Evolutionary conservation across 2,888 invertebrate species (phyloP), one percentile per base, ranked within the genome.

Genomic region (Strigamia crassipes): DNA sequence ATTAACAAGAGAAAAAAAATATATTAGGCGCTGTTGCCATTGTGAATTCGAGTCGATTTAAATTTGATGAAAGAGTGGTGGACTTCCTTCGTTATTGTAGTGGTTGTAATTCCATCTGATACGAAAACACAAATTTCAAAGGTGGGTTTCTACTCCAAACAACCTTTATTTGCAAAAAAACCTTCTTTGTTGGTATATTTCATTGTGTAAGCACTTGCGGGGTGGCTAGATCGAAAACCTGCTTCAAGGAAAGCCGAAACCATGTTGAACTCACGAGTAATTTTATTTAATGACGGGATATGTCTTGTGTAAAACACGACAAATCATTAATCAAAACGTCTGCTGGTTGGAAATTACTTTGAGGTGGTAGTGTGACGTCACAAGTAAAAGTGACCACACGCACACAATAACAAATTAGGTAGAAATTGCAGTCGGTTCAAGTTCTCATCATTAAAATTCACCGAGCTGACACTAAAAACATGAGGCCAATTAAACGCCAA

Each of bases 241-340:
- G 73, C 73, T 73, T n/a, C 31, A 27, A 23, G 23, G 61, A 73
- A 73, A 31, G 73, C 0, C 13, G n/a, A 73, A 73, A 73, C 23
- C 73, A 73, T 15, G 73, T 73, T 73, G 73, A 73, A 73, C 73
- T 73, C 27, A 15, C 9, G 73, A 31, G 73, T 73, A 73, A 73
- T 73, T 73, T 73, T 73, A 73, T 31, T 31, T 73, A 73, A 73
- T 73, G 73, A 73, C 73, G 73, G 73, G 73, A 73, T 27, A 27
- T 73, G 73, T 73, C 31, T 23, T 73, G 73, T 73, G 73, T 31
- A 73, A 73, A 73, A 73, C 73, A 73, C 73, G 73, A 73, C 73
- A 73, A 73, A 73, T 73, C 73, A 73, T 73, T 73, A 31, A 73
- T 73, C 73, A 73, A 73, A 73, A 73, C 31, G 73, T 73, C 73